Evolutionary conservation across 2,797 vertebrate genomes (phyloP).

Genomic region (Discoglossus pictus): DNA sequence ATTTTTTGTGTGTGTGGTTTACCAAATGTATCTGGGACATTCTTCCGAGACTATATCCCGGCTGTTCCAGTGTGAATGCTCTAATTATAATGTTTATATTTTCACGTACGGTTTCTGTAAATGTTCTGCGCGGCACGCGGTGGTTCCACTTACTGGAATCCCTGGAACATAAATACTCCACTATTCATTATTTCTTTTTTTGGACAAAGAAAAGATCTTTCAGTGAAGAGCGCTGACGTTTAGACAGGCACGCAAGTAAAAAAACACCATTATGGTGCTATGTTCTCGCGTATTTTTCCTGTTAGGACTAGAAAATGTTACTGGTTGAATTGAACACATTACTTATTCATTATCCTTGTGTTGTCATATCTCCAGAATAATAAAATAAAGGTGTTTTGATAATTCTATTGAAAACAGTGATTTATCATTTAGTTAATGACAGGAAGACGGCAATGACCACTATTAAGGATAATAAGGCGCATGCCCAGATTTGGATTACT

Average conservation of each 20-base stretch:
- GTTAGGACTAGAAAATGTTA: too few relatives aligned
- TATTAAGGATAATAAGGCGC: too few relatives aligned
- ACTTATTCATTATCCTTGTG: too few relatives aligned
- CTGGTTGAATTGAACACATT: too few relatives aligned
- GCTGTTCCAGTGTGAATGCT: slow-evolving; percentile 3
- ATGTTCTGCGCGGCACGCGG: background rate
- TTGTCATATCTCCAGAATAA: too few relatives aligned
- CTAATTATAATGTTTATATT: slow-evolving; percentile 27
- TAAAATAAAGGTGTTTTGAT: too few relatives aligned
- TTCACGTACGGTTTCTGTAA: slow-evolving; percentile 4
- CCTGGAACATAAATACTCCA: slow-evolving; percentile 7
- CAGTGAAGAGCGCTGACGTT: background rate
- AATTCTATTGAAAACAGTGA: too few relatives aligned
- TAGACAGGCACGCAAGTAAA: background rate
- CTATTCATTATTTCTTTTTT: background rate
- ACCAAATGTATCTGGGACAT: slow-evolving; percentile 18
- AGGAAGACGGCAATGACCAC: too few relatives aligned
- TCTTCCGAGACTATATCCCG: background rate
- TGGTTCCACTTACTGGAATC: slow-evolving; percentile 15
- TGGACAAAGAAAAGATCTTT: background rate
- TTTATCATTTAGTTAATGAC: too few relatives aligned
- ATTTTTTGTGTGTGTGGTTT: slow-evolving; percentile 18
- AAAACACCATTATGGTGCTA: background rate
- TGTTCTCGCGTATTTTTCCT: too few relatives aligned
- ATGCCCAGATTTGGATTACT: too few relatives aligned